Base-by-base conservation (phyloP, 2,888 invertebrate genomes). In the Oegoconia quadripuncta region DNA sequence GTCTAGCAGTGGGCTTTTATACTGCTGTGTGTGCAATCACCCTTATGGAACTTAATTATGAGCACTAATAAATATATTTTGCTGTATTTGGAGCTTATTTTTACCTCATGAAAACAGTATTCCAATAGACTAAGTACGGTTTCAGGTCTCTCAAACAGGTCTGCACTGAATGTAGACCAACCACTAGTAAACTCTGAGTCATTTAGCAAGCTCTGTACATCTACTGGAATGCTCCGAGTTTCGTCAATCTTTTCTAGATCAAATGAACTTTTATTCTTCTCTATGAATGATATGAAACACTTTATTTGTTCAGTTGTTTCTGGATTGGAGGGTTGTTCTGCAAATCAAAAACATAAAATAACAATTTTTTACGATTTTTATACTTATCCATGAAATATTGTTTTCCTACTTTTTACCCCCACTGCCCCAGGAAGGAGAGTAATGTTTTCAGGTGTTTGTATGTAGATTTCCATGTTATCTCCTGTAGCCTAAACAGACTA, bases 71-170 rank as follows among this genome's bases (percentile, higher is more conserved):
- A n/a, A n/a, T n/a, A n/a, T n/a, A n/a, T n/a, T n/a, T n/a, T n/a
- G n/a, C n/a, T n/a, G n/a, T n/a, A n/a, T n/a, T n/a, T n/a, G n/a
- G n/a, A n/a, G n/a, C n/a, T n/a, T 23, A 11, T n/a, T 25, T n/a
- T 28, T 55, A 91, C 91, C 88, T 95, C 92, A 80, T 96, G 93
- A 83, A 96, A 91, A 34, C 95, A 95, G 44, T 94, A 83, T 32
- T 94, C 94, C 38, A 97, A 72, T 39, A 93, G 91, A 37, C 90
- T 89, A 32, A 97, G 78, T 11, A 92, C 90, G 37, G 83, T 82
- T 42, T 91, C 90, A 0, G 96, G 93, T 42, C 89, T 90, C 40
- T 90, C 90, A 50, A 88, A 81, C 27, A 97, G 71, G 53, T 95
- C 93, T 28, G 86, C 82, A 42, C 75, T 73, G 51, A 95, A 89